Evolutionary conservation across 2,113 vertebrate genomes (phyloP).

Genomic region (Ciconia maguari): DNA sequence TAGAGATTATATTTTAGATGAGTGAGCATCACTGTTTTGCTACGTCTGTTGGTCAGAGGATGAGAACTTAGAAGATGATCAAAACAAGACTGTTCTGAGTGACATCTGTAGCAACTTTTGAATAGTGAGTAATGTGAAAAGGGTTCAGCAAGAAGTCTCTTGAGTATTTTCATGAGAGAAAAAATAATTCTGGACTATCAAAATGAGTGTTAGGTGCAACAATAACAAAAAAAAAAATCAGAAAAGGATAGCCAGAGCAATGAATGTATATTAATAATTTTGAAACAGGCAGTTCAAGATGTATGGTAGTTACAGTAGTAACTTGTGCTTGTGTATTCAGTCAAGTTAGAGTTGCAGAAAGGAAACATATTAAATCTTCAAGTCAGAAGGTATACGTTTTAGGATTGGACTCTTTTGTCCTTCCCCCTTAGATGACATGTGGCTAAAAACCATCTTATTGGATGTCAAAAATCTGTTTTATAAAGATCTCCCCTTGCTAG

Average conservation of each 20-base stretch:
- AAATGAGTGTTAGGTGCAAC: not conserved
- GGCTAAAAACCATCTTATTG: not conserved
- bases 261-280: not conserved
- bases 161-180: not conserved
- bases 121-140: not conserved
- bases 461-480: not conserved
- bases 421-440: not conserved
- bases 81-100: not conserved
- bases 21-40: not conserved
- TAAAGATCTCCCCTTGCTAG: not conserved
- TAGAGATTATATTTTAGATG: not conserved
- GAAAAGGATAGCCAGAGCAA: not conserved
- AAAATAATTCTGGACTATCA: constrained; percentile 6
- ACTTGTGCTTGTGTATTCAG: not conserved
- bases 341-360: not conserved
- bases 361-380: not conserved
- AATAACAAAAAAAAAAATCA: not conserved
- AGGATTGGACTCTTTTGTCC: not conserved
- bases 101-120: not conserved
- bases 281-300: not conserved
- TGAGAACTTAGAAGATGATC: not conserved
- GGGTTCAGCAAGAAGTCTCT: not conserved
- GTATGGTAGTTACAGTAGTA: not conserved
- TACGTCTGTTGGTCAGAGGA: not conserved
- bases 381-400: not conserved